These are phyloP conservation scores for Antheraea pernyi DNA, from an alignment of 1,140 invertebrate genomes.

Conservation along the genomic window DNA sequence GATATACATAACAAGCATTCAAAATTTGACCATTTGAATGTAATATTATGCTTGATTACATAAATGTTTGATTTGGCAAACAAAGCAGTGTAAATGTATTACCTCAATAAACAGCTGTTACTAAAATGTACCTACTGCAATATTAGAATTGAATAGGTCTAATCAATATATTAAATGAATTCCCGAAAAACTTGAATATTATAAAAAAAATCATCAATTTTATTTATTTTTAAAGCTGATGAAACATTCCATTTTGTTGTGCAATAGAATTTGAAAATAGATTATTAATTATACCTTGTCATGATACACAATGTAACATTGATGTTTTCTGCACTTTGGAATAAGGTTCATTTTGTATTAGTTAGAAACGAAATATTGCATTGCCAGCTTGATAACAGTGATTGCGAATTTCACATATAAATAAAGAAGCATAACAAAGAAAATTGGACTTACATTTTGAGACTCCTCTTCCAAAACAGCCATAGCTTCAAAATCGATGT, in stretches of 20 bases:
- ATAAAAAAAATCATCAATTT: not conserved
- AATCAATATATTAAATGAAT: not conserved
- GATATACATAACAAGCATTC: too few species aligned
- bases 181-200: not conserved
- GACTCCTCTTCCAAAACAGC: slow-evolving; percentile 72
- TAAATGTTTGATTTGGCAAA: not conserved
- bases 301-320: slow-evolving; percentile 33
- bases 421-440: slow-evolving; percentile 48
- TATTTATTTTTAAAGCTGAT: slow-evolving; percentile 13
- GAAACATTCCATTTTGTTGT: slow-evolving; percentile 53
- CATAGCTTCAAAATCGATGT: slow-evolving; percentile 73
- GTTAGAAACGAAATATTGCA: not conserved
- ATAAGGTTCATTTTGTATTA: not conserved
- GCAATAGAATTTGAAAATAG: slow-evolving; percentile 41
- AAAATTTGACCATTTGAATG: too few species aligned
- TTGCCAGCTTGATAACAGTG: not conserved
- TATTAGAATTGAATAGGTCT: not conserved
- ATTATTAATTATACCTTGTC: slow-evolving; percentile 31
- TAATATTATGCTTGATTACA: too few species aligned
- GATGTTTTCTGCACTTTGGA: slow-evolving; percentile 18
- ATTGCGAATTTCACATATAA: slow-evolving; percentile 1
- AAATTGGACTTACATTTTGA: slow-evolving; percentile 61
- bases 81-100: not conserved
- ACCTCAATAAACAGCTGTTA: not conserved
- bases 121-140: not conserved